Evolutionary conservation across 2,113 vertebrate genomes (phyloP).

Genomic region (Sorex araneus): DNA sequence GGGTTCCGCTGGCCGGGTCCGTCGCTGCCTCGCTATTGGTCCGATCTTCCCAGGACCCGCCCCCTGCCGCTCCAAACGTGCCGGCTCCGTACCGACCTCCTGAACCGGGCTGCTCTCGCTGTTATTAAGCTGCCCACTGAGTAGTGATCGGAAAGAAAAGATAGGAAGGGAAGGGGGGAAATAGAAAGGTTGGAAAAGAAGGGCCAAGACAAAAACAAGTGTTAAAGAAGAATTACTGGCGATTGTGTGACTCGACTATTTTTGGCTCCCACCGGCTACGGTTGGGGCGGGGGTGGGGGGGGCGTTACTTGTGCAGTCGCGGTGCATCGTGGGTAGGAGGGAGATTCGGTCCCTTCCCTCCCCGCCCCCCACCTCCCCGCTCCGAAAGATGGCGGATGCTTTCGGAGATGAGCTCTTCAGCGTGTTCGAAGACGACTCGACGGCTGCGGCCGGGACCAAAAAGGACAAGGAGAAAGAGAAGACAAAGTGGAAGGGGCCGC

Average conservation of each 20-base stretch:
- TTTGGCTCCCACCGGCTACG: conserved; percentile 59
- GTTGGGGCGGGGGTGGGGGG: not conserved
- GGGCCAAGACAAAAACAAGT: not conserved
- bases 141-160: not conserved
- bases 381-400: conserved; percentile 93
- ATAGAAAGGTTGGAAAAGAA: conserved; percentile 60
- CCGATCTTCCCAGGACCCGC: conserved; percentile 37
- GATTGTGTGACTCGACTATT: not conserved
- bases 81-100: rapidly evolving
- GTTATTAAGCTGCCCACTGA: not conserved
- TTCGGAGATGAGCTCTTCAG: conserved; percentile 97
- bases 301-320: not conserved
- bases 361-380: rapidly evolving
- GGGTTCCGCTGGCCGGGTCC: not conserved
- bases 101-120: not conserved
- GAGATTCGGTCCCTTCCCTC: not conserved
- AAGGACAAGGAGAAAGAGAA: conserved; percentile 80
- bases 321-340: conserved; percentile 62
- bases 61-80: not conserved
- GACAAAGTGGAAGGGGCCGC: conserved; percentile 85
- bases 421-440: conserved; percentile 95
- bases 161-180: not conserved
- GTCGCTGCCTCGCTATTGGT: conserved; percentile 52
- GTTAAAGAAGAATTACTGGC: not conserved
- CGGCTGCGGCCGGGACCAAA: conserved; percentile 65